Evolutionary conservation across 2,888 invertebrate species (phyloP).

Genomic region (Carpatolechia fugitivella): DNA sequence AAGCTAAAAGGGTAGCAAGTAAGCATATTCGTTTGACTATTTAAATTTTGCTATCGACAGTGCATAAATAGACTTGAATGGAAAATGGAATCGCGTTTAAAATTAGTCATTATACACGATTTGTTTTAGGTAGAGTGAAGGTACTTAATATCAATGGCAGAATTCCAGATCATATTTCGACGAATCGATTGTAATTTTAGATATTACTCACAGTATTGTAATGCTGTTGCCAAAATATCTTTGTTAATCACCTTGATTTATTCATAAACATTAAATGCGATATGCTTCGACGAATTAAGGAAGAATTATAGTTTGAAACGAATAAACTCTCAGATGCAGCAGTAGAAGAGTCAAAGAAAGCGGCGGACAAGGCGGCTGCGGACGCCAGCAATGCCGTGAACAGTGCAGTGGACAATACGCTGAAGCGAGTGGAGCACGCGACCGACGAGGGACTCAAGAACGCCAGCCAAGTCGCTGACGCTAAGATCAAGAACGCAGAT

Average conservation of each 20-base stretch:
- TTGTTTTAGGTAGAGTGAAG: too few species aligned
- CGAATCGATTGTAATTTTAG: not conserved
- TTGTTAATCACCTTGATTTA: too few species aligned
- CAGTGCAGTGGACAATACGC: constrained; percentile 63
- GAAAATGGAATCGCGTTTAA: not conserved
- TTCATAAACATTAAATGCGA: too few species aligned
- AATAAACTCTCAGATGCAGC: constrained; percentile 50
- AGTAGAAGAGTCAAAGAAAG: constrained; percentile 71
- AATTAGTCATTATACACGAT: too few species aligned
- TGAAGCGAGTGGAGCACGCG: constrained; percentile 64
- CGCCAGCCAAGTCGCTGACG: constrained; percentile 78
- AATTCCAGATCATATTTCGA: not conserved
- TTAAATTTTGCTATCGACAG: too few species aligned
- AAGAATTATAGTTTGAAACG: too few species aligned
- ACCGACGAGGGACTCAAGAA: constrained; percentile 79
- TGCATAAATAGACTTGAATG: too few species aligned
- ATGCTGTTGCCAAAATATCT: too few species aligned
- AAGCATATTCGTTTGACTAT: constrained; percentile 24
- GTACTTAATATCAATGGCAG: not conserved
- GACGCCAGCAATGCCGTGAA: constrained; percentile 68
- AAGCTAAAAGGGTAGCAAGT: constrained; percentile 66
- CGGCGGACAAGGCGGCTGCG: constrained; percentile 70
- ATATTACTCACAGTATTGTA: too few species aligned
- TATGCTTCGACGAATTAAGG: too few species aligned
- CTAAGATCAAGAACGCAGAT: constrained; percentile 82